A percentile compares a stretch with the other conserved stretches of the same genome.
Conservation (phyloP, 1,140 invertebrate genomes). For the Drosophila aff. region DNA sequence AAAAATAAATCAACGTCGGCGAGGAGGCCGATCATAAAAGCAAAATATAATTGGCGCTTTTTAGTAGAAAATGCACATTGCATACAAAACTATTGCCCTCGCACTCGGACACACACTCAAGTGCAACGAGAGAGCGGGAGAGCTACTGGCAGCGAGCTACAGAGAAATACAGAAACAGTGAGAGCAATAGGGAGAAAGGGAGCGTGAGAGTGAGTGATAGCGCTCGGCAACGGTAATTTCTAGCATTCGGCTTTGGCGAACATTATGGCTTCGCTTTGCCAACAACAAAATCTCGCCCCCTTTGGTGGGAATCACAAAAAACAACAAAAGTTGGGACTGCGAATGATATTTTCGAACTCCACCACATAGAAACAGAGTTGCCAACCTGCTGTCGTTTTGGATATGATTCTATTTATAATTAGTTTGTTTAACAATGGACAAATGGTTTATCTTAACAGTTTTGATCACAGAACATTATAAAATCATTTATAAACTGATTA, state of each 20-base stretch:
- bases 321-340: constrained; percentile 31
- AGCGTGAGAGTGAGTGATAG: constrained; percentile 42
- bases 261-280: constrained; percentile 75
- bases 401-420: background rate
- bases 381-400: constrained; percentile 7
- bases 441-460: background rate
- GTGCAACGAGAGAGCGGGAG: constrained; percentile 4
- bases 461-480: background rate
- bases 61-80: constrained; percentile 74
- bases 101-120: constrained; percentile 19
- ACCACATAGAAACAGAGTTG: constrained; percentile 69
- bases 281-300: constrained; percentile 65
- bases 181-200: constrained; percentile 7
- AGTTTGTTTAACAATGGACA: background rate
- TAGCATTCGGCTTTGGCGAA: constrained; percentile 56
- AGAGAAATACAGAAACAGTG: background rate
- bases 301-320: constrained; percentile 39
- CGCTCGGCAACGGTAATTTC: constrained; percentile 71
- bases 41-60: constrained; percentile 76
- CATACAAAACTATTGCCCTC: constrained; percentile 55
- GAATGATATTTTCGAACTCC: constrained; percentile 77
- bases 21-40: constrained; percentile 63
- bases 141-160: constrained; percentile 14
- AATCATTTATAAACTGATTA: background rate
- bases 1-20: constrained; percentile 67